phyloP scores from a whole-genome alignment of 2,888 invertebrate genomes.

The Neria commutata region DNA sequence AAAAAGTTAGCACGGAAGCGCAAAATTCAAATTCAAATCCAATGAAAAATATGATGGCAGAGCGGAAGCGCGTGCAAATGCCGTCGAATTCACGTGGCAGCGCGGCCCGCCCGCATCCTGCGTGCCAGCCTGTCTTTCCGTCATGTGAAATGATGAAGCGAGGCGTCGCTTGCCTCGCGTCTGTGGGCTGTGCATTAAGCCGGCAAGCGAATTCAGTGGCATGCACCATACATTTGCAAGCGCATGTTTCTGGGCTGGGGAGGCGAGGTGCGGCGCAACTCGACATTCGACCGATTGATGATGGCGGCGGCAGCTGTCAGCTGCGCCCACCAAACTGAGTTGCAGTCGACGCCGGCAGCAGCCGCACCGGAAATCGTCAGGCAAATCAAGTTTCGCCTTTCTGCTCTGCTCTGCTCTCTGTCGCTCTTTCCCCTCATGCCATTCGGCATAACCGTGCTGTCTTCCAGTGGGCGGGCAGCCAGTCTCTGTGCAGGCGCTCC shows the following conservation, averaged over 20 bases:
- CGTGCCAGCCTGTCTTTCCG: neutral
- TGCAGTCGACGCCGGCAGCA: neutral
- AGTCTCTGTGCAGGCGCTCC: neutral
- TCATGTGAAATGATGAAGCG: neutral
- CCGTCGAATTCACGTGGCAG: neutral
- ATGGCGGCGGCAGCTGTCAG: conserved; percentile 2
- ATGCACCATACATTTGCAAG: conserved; percentile 28
- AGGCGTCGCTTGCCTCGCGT: neutral
- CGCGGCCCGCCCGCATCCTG: neutral
- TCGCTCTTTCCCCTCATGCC: too few relatives aligned
- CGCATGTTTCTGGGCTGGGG: neutral
- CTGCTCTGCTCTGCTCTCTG: too few relatives aligned
- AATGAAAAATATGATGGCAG: conserved; percentile 1
- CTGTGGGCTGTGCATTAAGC: conserved; percentile 3
- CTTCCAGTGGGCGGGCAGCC: too few relatives aligned
- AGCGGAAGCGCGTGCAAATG: neutral
- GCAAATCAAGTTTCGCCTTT: conserved; percentile 35
- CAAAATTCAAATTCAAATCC: conserved; percentile 1
- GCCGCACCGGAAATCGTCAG: conserved; percentile 34
- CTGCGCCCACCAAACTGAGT: conserved; percentile 6
- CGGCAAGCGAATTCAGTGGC: conserved; percentile 23
- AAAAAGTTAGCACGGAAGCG: neutral
- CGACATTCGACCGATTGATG: conserved; percentile 2
- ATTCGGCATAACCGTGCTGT: too few relatives aligned
- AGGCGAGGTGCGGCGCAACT: neutral